Conservation (phyloP, 2,888 invertebrate genomes). For the Macropis europaea region DNA sequence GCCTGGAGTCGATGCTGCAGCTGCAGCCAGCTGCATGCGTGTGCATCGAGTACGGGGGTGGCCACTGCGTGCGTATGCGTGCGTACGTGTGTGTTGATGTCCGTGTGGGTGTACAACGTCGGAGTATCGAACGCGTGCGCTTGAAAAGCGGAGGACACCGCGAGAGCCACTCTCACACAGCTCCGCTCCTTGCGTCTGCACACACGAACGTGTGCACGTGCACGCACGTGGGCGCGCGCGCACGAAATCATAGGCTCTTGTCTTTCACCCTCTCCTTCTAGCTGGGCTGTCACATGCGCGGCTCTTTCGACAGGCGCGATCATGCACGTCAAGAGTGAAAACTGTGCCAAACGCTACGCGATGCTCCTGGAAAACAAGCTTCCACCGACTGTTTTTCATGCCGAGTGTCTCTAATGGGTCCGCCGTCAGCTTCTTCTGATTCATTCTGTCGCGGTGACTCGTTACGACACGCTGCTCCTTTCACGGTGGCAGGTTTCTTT, state of each 20-base stretch:
- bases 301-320: slow-evolving; percentile 45
- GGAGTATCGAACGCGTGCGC: slow-evolving; percentile 59
- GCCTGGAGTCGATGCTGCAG: slow-evolving; percentile 8
- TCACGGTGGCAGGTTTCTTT: too few relatives aligned
- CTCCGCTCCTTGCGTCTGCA: background rate
- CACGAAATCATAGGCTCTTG: slow-evolving; percentile 8
- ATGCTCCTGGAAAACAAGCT: slow-evolving; percentile 48
- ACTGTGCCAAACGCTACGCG: slow-evolving; percentile 65
- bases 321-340: slow-evolving; percentile 60
- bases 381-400: slow-evolving; percentile 28
- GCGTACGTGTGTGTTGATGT: slow-evolving; percentile 10
- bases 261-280: slow-evolving; percentile 17
- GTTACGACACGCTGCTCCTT: too few relatives aligned
- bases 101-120: slow-evolving; percentile 46
- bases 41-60: slow-evolving; percentile 18
- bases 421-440: background rate
- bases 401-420: slow-evolving; percentile 3
- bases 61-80: slow-evolving; percentile 24
- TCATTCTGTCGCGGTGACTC: too few relatives aligned
- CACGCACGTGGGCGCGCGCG: background rate
- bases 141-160: slow-evolving; percentile 58
- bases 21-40: slow-evolving; percentile 1
- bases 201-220: background rate
- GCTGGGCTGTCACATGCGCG: slow-evolving; percentile 7
- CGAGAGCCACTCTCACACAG: slow-evolving; percentile 27